These are phyloP conservation scores for Nixonia krombeini DNA, from an alignment of 1,140 invertebrate genomes.

Conservation along the genomic window DNA sequence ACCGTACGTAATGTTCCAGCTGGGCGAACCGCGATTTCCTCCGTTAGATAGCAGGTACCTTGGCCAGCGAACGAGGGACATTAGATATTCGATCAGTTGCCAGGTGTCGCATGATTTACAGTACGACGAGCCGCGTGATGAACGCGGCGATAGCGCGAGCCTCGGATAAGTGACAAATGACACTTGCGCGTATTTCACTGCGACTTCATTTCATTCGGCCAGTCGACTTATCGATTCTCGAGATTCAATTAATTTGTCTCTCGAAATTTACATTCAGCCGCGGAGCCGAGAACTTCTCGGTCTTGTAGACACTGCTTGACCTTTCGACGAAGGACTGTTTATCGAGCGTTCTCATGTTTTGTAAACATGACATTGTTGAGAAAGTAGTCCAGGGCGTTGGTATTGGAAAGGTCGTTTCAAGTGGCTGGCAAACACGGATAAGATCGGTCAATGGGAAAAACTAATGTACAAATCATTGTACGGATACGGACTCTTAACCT, in stretches of 20 bases:
- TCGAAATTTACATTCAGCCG: slow-evolving; percentile 41
- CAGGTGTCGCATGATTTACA: slow-evolving; percentile 53
- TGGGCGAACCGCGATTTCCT: slow-evolving; percentile 31
- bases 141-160: slow-evolving; percentile 27
- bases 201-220: slow-evolving; percentile 49
- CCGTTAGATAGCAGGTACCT: slow-evolving; percentile 33
- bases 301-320: no score
- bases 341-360: no score
- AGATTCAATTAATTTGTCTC: slow-evolving; percentile 49
- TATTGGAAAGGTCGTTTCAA: no score
- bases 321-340: no score
- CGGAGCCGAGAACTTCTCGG: no score
- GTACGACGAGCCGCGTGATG: slow-evolving; percentile 31
- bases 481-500: no score
- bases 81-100: slow-evolving; percentile 50
- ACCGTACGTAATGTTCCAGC: slow-evolving; percentile 36
- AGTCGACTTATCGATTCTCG: slow-evolving; percentile 35
- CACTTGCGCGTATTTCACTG: slow-evolving; percentile 37
- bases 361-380: no score
- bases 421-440: no score
- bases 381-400: no score
- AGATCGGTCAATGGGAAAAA: no score
- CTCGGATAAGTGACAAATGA: slow-evolving; percentile 50
- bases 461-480: no score
- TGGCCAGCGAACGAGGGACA: slow-evolving; percentile 32